Evolutionary conservation across 1,140 invertebrate species (phyloP), one percentile per base, ranked within the genome.

Genomic region (Drosophila pachea): DNA sequence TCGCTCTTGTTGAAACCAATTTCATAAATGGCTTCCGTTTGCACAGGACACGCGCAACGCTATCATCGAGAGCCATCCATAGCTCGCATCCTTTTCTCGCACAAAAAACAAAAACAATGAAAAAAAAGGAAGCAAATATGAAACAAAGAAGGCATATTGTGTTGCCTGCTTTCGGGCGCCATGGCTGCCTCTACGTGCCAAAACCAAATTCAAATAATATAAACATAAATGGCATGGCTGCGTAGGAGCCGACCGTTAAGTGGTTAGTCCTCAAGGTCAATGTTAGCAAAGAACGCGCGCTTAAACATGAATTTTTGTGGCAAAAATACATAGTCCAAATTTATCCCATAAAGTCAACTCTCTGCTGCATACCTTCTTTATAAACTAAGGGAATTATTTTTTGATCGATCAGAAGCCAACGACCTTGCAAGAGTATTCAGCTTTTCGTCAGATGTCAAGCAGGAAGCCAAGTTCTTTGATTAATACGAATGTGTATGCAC

Each of bases 21-120:
- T 83, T 84, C 65, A 79, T 84, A 84, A 83, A 83, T 83, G 79
- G 79, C 79, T 83, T 86, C 79, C 73, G 73, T 74, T 86, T 52
- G 72, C 68, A 76, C 62, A 75, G 63, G 71, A 83, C 79, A 83
- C 79, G 76, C 73, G 68, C 73, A 62, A 66, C 33, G 52, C 7
- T 47, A 36, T 36, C 56, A 58, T 47, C 31, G 42, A 48, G 22
- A 49, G 14, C n/a, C 16, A 33, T 40, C 45, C 22, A 35, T 22
- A 55, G 36, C 16, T 43, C 50, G 43, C 68, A 67, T 67, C 42
- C 52, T 56, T 67, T 65, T 52, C 61, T 52, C 61, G 40, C 67
- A 64, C 33, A 43, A 9, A 58, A 64, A 58, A 45, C 14, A 43
- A 42, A 22, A 16, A 64, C 49, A 58, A 58, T 16, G 22, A 33